Percentiles rank a stretch among this genome's conserved stretches.
Conservation (phyloP, 2,888 invertebrate genomes). For the Caenorhabditis panamensis region DNA sequence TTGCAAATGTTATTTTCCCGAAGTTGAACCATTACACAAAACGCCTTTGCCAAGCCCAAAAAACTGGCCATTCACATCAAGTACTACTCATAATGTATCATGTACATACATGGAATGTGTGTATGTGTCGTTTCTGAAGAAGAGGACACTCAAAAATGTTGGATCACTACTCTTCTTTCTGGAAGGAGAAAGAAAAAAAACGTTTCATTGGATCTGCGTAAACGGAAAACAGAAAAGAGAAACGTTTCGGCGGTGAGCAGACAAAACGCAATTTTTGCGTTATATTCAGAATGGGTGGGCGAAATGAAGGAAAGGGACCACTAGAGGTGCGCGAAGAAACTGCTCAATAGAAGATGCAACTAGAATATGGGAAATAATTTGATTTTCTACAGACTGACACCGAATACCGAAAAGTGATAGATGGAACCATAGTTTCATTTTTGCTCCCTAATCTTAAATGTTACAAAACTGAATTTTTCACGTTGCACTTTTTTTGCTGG, state of each 20-base stretch:
- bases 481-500: neutral
- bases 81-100: slow-evolving; percentile 16
- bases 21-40: neutral
- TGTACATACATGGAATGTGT: slow-evolving; percentile 8
- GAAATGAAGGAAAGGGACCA: slow-evolving; percentile 9
- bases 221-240: neutral
- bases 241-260: slow-evolving; percentile 5
- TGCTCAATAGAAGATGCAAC: slow-evolving; percentile 27
- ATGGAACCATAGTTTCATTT: too few relatives aligned
- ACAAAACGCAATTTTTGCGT: slow-evolving; percentile 20
- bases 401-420: too few relatives aligned
- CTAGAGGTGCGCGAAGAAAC: neutral
- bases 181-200: neutral
- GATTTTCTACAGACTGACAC: neutral
- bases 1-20: neutral
- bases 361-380: neutral
- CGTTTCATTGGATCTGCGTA: neutral
- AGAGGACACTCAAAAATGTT: slow-evolving; percentile 5
- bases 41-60: neutral
- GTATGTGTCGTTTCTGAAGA: neutral
- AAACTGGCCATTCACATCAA: slow-evolving; percentile 10
- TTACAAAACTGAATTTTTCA: too few relatives aligned
- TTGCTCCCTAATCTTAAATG: too few relatives aligned
- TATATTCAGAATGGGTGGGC: slow-evolving; percentile 26
- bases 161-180: neutral